Evolutionary conservation across 1,140 invertebrate genomes (phyloP).

Genomic region (Ceratina japonica): DNA sequence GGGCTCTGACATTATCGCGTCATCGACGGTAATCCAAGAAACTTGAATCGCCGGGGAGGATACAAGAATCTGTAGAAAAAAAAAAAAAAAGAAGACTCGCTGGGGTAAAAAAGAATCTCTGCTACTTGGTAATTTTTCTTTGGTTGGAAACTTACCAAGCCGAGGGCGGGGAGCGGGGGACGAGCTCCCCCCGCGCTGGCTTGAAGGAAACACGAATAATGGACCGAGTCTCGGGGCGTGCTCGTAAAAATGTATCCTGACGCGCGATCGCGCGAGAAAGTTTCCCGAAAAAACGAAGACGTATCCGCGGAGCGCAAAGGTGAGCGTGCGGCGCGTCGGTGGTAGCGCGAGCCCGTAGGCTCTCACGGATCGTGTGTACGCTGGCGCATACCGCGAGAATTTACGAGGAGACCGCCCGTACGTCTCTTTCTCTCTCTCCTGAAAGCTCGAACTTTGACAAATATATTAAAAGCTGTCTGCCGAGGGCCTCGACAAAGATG

Average conservation of each 20-base stretch:
- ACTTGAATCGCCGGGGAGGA: neutral
- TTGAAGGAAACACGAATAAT: constrained; percentile 18
- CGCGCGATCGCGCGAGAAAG: constrained; percentile 48
- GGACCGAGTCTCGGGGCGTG: neutral
- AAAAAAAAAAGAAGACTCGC: no score
- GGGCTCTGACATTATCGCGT: constrained; percentile 27
- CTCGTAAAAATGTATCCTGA: constrained; percentile 53
- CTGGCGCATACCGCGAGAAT: constrained; percentile 52
- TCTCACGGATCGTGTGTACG: no score
- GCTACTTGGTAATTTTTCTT: constrained; percentile 4
- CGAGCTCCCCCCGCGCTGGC: neutral
- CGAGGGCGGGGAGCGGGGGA: neutral
- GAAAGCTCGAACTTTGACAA: constrained; percentile 63
- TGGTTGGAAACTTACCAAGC: neutral
- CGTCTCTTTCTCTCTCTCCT: constrained; percentile 43
- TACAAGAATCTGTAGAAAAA: neutral
- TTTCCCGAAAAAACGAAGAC: constrained; percentile 56
- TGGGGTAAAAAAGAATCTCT: no score
- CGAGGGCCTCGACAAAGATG: constrained; percentile 55
- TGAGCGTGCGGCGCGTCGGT: neutral
- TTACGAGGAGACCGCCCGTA: constrained; percentile 44
- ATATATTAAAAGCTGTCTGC: constrained; percentile 63
- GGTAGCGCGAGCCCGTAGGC: no score
- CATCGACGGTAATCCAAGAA: constrained; percentile 19
- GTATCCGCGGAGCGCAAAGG: constrained; percentile 36